These are phyloP conservation scores for Euspilapteryx auroguttella DNA, from an alignment of 2,888 invertebrate genomes.

Conservation along the genomic window DNA sequence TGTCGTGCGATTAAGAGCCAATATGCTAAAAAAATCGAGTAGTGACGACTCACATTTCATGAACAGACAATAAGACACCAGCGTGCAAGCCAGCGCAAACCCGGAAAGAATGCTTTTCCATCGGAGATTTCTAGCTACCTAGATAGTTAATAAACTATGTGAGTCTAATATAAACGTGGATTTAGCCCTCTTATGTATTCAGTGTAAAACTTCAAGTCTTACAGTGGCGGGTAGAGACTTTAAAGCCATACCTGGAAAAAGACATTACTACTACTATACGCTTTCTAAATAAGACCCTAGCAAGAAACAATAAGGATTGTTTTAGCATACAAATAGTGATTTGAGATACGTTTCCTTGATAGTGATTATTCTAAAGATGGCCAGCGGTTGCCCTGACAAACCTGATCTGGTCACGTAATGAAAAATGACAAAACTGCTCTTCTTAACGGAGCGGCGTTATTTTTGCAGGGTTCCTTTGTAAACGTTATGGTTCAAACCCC, in stretches of 20 bases:
- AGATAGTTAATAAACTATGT: neutral
- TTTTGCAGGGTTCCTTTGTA: constrained; percentile 12
- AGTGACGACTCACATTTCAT: too few species aligned
- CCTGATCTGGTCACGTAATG: constrained; percentile 70
- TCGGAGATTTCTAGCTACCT: too few species aligned
- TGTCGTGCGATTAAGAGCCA: too few species aligned
- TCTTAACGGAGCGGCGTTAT: constrained; percentile 11
- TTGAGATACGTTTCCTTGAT: too few species aligned
- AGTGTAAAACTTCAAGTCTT: constrained; percentile 35
- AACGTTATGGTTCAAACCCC: too few species aligned
- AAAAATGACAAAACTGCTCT: constrained; percentile 64
- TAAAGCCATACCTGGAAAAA: neutral
- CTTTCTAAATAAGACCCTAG: neutral
- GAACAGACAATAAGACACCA: neutral
- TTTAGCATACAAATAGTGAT: neutral
- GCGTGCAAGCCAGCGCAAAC: neutral
- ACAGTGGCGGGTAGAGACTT: constrained; percentile 15
- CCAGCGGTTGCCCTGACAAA: constrained; percentile 25
- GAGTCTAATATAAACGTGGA: neutral
- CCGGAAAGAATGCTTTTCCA: too few species aligned
- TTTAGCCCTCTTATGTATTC: constrained; percentile 25
- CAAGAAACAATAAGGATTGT: neutral
- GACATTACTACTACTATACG: neutral
- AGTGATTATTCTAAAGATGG: neutral
- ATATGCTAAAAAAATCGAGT: too few species aligned